phyloP scores from a whole-genome alignment of 2,113 vertebrate genomes.

The Gymnarchus niloticus region DNA sequence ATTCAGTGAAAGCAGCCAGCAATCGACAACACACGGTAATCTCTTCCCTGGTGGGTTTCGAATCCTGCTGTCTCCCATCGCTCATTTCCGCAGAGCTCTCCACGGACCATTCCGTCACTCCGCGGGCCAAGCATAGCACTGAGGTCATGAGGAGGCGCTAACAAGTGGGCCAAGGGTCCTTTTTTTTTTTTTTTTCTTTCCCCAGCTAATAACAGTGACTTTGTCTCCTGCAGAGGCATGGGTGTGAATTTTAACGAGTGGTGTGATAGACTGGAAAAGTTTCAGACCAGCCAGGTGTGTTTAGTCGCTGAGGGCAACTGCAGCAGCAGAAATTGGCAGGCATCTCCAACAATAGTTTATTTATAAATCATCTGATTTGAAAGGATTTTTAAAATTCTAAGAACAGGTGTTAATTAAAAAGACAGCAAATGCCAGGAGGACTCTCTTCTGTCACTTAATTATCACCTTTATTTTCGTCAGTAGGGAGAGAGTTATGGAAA shows the following conservation, averaged over 20 bases:
- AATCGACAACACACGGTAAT: background rate
- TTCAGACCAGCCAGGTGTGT: conserved; percentile 6
- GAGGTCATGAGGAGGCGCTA: background rate
- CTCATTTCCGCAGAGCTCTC: background rate
- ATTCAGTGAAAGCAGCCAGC: background rate
- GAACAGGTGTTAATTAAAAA: conserved; percentile 43
- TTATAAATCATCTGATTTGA: conserved; percentile 23
- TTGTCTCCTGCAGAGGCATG: background rate
- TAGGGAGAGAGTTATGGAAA: conserved; percentile 23
- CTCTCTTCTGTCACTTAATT: conserved; percentile 46
- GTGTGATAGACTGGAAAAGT: background rate
- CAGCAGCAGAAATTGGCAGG: background rate
- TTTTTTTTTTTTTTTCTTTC: background rate
- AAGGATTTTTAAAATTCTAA: conserved; percentile 1
- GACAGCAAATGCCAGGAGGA: conserved; percentile 20
- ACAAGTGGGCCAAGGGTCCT: background rate
- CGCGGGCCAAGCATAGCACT: background rate
- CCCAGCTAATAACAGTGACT: background rate
- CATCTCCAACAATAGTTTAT: conserved; percentile 12
- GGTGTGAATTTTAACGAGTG: background rate
- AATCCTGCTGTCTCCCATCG: background rate
- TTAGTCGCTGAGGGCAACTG: background rate
- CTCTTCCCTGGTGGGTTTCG: background rate
- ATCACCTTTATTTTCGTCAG: conserved; percentile 44
- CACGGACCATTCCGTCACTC: background rate